phyloP scores from a whole-genome alignment of 2,797 vertebrate genomes.

The Pantherophis alleghaniensis region DNA sequence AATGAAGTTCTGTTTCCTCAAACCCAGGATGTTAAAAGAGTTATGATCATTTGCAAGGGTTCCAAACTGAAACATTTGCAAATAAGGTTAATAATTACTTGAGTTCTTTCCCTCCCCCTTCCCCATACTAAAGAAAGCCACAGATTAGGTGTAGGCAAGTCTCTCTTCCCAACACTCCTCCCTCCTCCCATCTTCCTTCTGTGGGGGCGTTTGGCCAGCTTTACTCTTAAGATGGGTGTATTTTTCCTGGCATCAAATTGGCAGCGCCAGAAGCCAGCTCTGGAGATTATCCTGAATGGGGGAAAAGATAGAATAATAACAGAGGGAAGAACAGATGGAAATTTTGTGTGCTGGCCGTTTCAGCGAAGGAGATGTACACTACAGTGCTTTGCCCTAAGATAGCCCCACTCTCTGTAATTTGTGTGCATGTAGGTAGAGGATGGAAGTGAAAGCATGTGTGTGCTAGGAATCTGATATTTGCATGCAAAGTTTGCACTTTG shows the following conservation, averaged over 20 bases:
- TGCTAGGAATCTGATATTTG: background rate
- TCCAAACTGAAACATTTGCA: conserved; percentile 6
- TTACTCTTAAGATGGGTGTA: conserved; percentile 24
- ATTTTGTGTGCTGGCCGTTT: conserved; percentile 15
- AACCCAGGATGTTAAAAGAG: background rate
- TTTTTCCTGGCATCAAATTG: conserved; percentile 57
- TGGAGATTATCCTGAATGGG: conserved; percentile 67
- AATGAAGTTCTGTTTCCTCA: background rate
- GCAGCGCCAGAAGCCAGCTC: conserved; percentile 47
- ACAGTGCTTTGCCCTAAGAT: conserved; percentile 18
- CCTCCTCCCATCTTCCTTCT: conserved; percentile 1
- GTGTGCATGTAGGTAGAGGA: background rate
- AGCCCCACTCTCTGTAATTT: background rate
- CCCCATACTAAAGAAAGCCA: background rate
- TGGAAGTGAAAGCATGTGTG: background rate
- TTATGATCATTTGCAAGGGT: background rate
- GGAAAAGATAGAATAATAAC: conserved; percentile 66
- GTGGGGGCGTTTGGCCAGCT: conserved; percentile 16
- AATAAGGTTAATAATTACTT: background rate
- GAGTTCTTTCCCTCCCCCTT: background rate
- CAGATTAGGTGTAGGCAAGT: conserved; percentile 1
- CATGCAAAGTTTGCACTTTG: conserved; percentile 23
- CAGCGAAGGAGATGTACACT: conserved; percentile 1
- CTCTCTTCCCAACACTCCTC: background rate
- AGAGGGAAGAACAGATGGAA: conserved; percentile 55